Percentiles rank a stretch among this genome's conserved stretches.
phyloP scores from a whole-genome alignment of 2,888 invertebrate species.

The Drosophila ustulata region DNA sequence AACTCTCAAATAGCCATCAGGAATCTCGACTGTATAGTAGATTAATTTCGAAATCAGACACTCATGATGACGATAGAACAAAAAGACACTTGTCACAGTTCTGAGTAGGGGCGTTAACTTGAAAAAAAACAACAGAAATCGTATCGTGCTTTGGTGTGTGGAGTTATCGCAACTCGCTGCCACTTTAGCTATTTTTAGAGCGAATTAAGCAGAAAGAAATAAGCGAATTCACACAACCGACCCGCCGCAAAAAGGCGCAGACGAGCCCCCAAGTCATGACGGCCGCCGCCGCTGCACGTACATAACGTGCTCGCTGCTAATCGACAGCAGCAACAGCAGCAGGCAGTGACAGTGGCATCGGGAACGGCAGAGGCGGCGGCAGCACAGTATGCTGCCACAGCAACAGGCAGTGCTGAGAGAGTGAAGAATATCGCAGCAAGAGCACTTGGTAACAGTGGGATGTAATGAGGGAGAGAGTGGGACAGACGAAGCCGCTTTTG shows the following conservation, averaged over 20 bases:
- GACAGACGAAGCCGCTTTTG: neutral
- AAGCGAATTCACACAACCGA: constrained; percentile 17
- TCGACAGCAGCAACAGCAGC: constrained; percentile 11
- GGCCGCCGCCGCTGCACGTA: constrained; percentile 27
- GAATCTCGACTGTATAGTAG: neutral
- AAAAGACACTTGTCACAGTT: constrained; percentile 22
- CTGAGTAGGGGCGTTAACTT: constrained; percentile 10
- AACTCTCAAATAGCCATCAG: neutral
- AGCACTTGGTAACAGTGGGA: constrained; percentile 40
- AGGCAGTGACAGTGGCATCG: neutral
- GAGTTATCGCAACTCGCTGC: constrained; percentile 14
- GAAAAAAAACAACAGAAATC: constrained; percentile 1
- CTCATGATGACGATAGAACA: constrained; percentile 23
- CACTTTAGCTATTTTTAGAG: constrained; percentile 33
- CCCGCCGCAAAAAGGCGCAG: constrained; percentile 28
- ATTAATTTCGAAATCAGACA: neutral
- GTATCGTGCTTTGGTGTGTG: neutral
- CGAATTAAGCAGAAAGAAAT: constrained; percentile 37
- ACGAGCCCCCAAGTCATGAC: constrained; percentile 68
- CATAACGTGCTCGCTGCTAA: constrained; percentile 27
- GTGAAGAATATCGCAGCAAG: constrained; percentile 2
- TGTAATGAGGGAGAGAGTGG: constrained; percentile 14
- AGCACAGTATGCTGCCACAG: constrained; percentile 1
- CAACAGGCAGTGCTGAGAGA: constrained; percentile 16
- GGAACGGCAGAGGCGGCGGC: too few relatives aligned